Evolutionary conservation across 2,113 vertebrate genomes (phyloP).

Genomic region (Cephalopholis sonnerati): DNA sequence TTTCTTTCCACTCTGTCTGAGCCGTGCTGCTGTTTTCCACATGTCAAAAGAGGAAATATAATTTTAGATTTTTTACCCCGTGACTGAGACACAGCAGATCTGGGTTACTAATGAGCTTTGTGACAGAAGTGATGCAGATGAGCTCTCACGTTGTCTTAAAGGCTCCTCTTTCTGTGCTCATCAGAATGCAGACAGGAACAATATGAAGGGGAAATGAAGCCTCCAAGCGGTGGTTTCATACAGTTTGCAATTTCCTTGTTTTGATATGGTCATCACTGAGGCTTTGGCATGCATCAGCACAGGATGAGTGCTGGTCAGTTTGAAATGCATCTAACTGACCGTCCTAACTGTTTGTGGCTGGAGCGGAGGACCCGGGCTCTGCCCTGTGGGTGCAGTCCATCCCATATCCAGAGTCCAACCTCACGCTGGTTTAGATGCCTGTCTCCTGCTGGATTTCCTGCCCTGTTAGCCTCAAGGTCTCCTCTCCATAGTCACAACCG

Average conservation of each 20-base stretch:
- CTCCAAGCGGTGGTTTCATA: conserved; percentile 46
- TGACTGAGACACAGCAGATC: conserved; percentile 39
- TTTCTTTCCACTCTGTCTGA: conserved; percentile 49
- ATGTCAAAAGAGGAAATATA: conserved; percentile 24
- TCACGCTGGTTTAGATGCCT: conserved; percentile 17
- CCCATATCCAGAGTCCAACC: neutral
- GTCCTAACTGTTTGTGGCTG: neutral
- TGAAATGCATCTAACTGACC: neutral
- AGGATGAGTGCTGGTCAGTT: conserved; percentile 28
- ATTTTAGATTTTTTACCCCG: conserved; percentile 13
- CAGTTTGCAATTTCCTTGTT: conserved; percentile 66
- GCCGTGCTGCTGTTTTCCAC: conserved; percentile 36
- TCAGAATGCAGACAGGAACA: conserved; percentile 19
- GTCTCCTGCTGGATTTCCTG: conserved; percentile 58
- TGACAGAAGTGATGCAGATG: conserved; percentile 29
- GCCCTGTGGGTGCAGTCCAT: neutral
- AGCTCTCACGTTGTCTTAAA: conserved; percentile 1
- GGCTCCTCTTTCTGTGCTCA: conserved; percentile 7
- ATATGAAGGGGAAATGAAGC: conserved; percentile 66
- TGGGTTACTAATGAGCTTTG: conserved; percentile 45
- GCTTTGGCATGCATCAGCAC: neutral
- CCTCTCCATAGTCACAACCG: neutral
- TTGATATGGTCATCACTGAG: conserved; percentile 9
- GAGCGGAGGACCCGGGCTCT: neutral
- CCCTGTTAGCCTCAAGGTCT: conserved; percentile 7